These are phyloP conservation scores for Nycticryphes semicollaris DNA, from an alignment of 2,113 vertebrate genomes.

Conservation along the genomic window DNA sequence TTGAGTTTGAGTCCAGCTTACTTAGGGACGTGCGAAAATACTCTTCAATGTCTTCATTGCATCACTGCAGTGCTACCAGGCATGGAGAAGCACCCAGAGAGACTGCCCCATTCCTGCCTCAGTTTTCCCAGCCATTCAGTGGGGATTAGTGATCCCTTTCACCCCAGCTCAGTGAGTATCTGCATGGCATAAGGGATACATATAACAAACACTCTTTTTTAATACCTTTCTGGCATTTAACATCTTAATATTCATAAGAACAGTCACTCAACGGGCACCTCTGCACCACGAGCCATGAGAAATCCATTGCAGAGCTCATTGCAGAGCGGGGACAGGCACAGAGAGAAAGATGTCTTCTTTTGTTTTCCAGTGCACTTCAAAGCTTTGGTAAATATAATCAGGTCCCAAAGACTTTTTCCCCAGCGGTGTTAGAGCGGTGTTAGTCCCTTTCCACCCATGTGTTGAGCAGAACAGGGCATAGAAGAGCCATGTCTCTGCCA, in stretches of 20 bases:
- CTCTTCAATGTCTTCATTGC: neutral
- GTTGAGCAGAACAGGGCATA: neutral
- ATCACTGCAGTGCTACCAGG: neutral
- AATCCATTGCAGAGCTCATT: neutral
- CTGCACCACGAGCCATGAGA: neutral
- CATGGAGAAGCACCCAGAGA: neutral
- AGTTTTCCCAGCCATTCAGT: neutral
- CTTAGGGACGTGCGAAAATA: neutral
- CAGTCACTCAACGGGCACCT: fast-evolving
- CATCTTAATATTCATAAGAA: neutral
- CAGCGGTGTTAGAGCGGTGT: neutral
- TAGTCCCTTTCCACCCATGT: neutral
- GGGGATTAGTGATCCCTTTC: neutral
- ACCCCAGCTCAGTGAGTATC: neutral
- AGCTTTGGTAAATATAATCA: neutral
- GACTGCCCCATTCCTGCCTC: neutral
- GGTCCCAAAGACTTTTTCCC: neutral
- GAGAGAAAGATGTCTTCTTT: neutral
- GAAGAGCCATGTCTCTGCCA: neutral
- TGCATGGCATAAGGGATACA: neutral
- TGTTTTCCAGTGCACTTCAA: neutral
- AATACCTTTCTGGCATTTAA: neutral
- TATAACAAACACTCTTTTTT: neutral
- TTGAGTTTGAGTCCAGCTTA: neutral
- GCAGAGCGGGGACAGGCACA: no score